Base-by-base conservation (phyloP, 2,888 invertebrate species). In the Thereva nobilitata region DNA sequence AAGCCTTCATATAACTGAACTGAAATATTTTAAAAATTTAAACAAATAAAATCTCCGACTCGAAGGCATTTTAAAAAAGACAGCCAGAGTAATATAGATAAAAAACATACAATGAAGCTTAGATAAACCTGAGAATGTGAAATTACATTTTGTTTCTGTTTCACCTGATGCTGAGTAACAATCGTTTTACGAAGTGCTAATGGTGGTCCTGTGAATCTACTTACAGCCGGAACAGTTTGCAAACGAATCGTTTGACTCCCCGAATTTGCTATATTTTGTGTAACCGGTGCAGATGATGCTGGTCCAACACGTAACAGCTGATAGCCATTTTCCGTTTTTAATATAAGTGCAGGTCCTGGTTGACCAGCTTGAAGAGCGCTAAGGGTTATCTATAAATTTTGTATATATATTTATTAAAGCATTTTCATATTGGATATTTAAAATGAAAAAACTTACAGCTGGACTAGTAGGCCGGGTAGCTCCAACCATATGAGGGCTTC, bases 261-360 rank as follows among this genome's bases (percentile, higher is more conserved):
- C 74, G 86, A 84, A 76, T 86, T 83, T 71, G 77, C 75, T 73
- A 81, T 77, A 72, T 79, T 81, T 74, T 82, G 82, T 52, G 79
- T 59, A 52, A 71, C 77, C 49, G 81, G 80, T 71, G 85, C 82
- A 49, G 85, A 80, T 68, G 92, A 87, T 71, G 92, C 89, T 73
- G 92, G 91, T 72, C 92, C 92, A 75, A 94, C 92, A 80, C 95
- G 88, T 78, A 97, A 85, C 80, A 97, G 85, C 83, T 97, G 95
- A 83, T 92, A 93, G 78, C 97, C 97, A 85, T 93, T 95, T 84
- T 97, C 97, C 78, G 96, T 97, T 86, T 95, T 96, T 81, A 97
- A 86, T 79, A 97, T 87, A 81, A 97, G 86, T 82, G 87, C 86
- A 80, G 95, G 92, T 70, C 90, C 89, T 82, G 92, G 93, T 81